Base-by-base conservation (phyloP, 30 jellyfish, hydroid and myxozoan species). In the Clytia hemisphaerica region DNA sequence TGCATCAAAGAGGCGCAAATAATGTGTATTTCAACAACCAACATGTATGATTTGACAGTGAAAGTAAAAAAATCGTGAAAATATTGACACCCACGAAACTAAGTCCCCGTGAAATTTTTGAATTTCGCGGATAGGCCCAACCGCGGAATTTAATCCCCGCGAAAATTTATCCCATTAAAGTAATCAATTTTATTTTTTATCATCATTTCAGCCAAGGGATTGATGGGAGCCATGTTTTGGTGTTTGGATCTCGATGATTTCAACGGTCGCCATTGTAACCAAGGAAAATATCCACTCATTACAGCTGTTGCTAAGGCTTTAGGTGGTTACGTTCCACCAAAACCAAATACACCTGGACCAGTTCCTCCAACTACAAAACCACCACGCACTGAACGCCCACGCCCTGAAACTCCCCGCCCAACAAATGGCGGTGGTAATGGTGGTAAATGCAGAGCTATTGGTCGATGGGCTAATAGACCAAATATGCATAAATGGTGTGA, bases 201-300 rank as follows among this genome's bases (percentile, higher is more conserved):
- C n/a, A n/a, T n/a, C n/a, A n/a, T 69, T 15, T 10, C 22, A 75
- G 76, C n/a, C 21, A 42, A 75, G 51, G 73, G 83, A 21, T 74
- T 75, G 32, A 31, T 50, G 16, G 87, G 87, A 7, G 87, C 87
- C 59, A 75, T 75, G 87, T 60, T 75, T 45, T 75, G 87, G 87
- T 37, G 75, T 35, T 37, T 75, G 61, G 84, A 60, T 35, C 76
- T 75, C 22, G 87, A 75, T 75, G 87, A 75, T 75, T 75, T 75
- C 73, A 75, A 75, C 53, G 83, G 95, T 4, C 34, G 63, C 27
- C 87, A 62, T 49, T 87, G 97, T 51, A 92, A 92, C 12, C 82
- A 79, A 79, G 97, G 97, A 40, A 85, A 82, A 15, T 79, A 87
- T 27, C 97, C 97, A 21, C 48, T 87, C 40, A 87, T 87, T 75